phyloP scores from a whole-genome alignment of 2,113 vertebrate species.

The Lichenostomus cassidix region DNA sequence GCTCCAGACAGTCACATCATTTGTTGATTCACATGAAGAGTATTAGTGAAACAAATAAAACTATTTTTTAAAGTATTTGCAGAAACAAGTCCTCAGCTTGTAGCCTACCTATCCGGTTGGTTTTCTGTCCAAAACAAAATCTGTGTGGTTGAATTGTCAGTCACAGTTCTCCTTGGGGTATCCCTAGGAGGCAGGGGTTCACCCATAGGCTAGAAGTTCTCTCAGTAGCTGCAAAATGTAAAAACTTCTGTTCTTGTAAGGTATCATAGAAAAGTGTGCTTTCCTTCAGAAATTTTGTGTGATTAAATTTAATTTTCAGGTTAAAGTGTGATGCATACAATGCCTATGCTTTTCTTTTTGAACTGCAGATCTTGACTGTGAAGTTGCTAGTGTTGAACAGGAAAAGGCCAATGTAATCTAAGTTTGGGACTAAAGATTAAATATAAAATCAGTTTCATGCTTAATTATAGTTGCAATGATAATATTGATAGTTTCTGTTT shows the following conservation, averaged over 20 bases:
- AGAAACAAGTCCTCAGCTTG: background rate
- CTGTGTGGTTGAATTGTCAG: background rate
- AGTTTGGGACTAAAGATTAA: background rate
- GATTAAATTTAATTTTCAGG: background rate
- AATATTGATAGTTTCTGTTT: background rate
- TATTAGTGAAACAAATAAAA: background rate
- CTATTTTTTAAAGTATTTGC: background rate
- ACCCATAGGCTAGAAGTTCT: accelerated
- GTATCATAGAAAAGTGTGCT: background rate
- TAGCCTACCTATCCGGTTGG: background rate
- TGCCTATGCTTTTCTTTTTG: background rate
- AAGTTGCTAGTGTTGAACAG: background rate
- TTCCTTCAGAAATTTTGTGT: background rate
- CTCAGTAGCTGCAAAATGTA: background rate
- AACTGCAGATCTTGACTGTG: background rate
- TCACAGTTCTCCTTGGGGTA: background rate
- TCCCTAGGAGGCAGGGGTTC: accelerated
- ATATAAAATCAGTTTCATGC: background rate
- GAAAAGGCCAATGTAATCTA: background rate
- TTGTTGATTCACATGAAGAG: background rate
- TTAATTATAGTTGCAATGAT: background rate
- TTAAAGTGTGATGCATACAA: background rate
- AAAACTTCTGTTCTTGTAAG: background rate
- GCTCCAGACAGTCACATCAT: background rate
- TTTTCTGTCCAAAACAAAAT: background rate